Evolutionary conservation across 2,113 vertebrate genomes (phyloP), one percentile per base, ranked within the genome.

Genomic region (Chaenogobius annularis): DNA sequence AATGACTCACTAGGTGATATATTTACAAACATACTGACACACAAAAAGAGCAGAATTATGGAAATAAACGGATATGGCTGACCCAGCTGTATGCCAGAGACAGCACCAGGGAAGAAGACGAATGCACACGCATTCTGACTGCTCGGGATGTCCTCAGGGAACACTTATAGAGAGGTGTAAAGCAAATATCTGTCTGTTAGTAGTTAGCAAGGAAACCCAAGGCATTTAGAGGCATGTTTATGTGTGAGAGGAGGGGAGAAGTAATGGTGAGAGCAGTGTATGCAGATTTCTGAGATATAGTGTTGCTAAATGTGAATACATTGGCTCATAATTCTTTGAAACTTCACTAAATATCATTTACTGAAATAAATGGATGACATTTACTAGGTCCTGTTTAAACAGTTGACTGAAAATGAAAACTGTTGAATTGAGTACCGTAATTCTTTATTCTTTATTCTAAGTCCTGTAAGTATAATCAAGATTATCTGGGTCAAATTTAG

Each of bases 181-280:
- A 78, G 74, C 81, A 85, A 85, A 91, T 85, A 87, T 46, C 73
- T 15, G 69, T 78, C 77, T 70, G 80, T 83, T 83, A 17, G 67
- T 63, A 70, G 80, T 82, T 83, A 17, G 67, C 66, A 70, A 69
- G 48, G 20, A 80, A 79, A 81, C 58, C 77, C 58, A 66, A 59
- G 46, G 50, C 50, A 54, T 54, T 20, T 20, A 20, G 10, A n/a
- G 46, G 47, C 47, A 3, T 20, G 17, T 12, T 58, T 14, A 46
- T 52, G n/a, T 23, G 3, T 10, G 17, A 74, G 66, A 58, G 26
- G 74, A 31, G 22, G 50, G 2, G 44, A 69, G 68, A 59, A 73
- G 66, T 62, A 11, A 59, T 37, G 72, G 23, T 17, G 40, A 5
- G 5, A 10, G 61, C 23, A 54, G 68, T 65, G 63, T 14, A 23